Conservation (phyloP, 1,140 invertebrate species). For the Vanessa atalanta region DNA sequence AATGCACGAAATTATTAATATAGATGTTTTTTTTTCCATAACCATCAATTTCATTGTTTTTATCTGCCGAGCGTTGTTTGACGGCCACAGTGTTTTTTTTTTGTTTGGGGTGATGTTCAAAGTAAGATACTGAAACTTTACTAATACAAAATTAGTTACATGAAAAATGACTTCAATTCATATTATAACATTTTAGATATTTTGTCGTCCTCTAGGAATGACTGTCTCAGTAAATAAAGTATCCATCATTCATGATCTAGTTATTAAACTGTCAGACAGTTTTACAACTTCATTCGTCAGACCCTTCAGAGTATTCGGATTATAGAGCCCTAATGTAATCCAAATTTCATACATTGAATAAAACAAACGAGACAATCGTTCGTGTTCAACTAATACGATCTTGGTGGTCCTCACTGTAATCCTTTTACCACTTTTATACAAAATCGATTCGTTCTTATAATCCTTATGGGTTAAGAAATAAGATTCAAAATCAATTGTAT, state of each 20-base stretch:
- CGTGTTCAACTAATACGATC: constrained; percentile 27
- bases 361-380: constrained; percentile 34
- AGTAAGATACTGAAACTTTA: no score
- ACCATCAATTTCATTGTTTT: no score
- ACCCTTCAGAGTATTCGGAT: constrained; percentile 50
- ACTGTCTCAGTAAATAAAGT: constrained; percentile 44
- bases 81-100: no score
- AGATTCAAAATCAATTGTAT: constrained; percentile 37
- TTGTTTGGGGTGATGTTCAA: no score
- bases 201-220: constrained; percentile 12
- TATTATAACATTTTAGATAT: not conserved
- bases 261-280: constrained; percentile 58
- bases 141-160: not conserved
- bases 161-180: not conserved
- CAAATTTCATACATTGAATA: constrained; percentile 32
- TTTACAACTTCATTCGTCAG: constrained; percentile 60
- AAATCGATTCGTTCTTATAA: constrained; percentile 7
- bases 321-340: constrained; percentile 32
- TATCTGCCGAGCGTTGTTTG: no score
- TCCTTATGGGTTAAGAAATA: constrained; percentile 35
- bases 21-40: no score
- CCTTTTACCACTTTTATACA: constrained; percentile 51
- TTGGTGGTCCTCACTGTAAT: constrained; percentile 51
- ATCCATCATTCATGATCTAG: constrained; percentile 44
- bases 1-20: no score